Conservation (phyloP, 1,140 invertebrate species). For the Cydia pomonella region DNA sequence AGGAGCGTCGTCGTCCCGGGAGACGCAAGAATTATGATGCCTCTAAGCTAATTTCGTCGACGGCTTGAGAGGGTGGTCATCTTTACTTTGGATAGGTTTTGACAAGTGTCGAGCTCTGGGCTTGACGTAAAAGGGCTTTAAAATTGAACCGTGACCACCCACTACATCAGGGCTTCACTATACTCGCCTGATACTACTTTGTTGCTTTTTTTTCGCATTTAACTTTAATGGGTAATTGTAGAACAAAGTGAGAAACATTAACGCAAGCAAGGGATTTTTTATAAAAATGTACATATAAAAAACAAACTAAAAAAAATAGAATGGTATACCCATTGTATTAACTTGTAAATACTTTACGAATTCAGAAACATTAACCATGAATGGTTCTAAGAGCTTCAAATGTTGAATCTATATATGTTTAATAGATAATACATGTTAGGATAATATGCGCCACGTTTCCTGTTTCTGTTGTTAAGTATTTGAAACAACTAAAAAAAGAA, state of each 20-base stretch:
- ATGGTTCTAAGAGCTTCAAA: not conserved
- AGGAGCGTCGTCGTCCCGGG: constrained; percentile 38
- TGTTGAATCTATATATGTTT: not conserved
- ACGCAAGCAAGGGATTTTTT: constrained; percentile 10
- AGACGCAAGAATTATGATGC: constrained; percentile 51
- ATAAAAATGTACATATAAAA: constrained; percentile 2
- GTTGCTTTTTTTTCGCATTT: not conserved
- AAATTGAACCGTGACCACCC: not conserved
- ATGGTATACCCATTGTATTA: not conserved
- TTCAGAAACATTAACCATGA: not conserved
- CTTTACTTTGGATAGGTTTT: constrained; percentile 1
- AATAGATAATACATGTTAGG: not conserved
- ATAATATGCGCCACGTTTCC: not conserved
- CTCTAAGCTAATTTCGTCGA: not conserved
- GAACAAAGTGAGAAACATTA: constrained; percentile 1
- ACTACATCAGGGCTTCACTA: not conserved
- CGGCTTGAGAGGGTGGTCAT: not conserved
- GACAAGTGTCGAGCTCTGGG: not conserved
- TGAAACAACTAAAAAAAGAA: too few relatives aligned
- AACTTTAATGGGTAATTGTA: constrained; percentile 11
- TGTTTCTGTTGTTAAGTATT: not conserved
- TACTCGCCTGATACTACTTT: not conserved
- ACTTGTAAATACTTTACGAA: not conserved
- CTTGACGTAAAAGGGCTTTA: not conserved
- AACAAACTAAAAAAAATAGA: not conserved